A percentile compares a stretch with the other conserved stretches of the same genome.
Evolutionary conservation across 2,888 invertebrate genomes (phyloP).

Genomic region (Drosophila melanosoma): DNA sequence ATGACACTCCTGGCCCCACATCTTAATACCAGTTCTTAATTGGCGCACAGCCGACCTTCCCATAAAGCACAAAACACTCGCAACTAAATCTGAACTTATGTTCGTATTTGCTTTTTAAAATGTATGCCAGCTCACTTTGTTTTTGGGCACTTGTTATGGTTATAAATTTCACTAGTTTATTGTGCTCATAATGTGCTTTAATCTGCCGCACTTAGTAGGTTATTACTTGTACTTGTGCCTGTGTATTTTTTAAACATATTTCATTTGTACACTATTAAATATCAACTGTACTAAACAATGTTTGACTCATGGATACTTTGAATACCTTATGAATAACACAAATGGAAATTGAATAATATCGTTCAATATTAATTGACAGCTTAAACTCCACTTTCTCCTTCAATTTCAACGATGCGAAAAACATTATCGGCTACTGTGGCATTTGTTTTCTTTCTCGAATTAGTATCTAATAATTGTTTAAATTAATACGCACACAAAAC

Average conservation of each 20-base stretch:
- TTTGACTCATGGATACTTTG: neutral
- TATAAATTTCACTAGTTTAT: conserved; percentile 74
- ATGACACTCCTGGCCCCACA: neutral
- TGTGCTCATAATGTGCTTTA: conserved; percentile 48
- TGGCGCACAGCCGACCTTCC: conserved; percentile 61
- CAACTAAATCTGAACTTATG: conserved; percentile 4
- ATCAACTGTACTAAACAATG: neutral
- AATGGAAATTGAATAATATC: neutral
- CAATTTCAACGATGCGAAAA: conserved; percentile 35
- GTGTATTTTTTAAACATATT: conserved; percentile 41
- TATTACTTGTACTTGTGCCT: conserved; percentile 10
- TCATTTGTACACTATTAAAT: conserved; percentile 34
- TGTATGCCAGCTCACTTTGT: conserved; percentile 46
- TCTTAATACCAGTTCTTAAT: conserved; percentile 43
- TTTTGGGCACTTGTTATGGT: conserved; percentile 47
- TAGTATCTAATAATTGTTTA: conserved; percentile 71
- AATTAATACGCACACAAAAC: conserved; percentile 57
- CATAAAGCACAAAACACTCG: conserved; percentile 22
- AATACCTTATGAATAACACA: neutral
- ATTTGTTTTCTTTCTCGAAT: conserved; percentile 54
- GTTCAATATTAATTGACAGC: conserved; percentile 4
- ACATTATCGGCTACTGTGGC: conserved; percentile 13
- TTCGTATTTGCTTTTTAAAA: conserved; percentile 32
- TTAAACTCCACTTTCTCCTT: conserved; percentile 65
- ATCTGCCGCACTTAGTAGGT: conserved; percentile 29